Evolutionary conservation across 1,140 invertebrate genomes (phyloP).

Genomic region (Drosophila obscura): DNA sequence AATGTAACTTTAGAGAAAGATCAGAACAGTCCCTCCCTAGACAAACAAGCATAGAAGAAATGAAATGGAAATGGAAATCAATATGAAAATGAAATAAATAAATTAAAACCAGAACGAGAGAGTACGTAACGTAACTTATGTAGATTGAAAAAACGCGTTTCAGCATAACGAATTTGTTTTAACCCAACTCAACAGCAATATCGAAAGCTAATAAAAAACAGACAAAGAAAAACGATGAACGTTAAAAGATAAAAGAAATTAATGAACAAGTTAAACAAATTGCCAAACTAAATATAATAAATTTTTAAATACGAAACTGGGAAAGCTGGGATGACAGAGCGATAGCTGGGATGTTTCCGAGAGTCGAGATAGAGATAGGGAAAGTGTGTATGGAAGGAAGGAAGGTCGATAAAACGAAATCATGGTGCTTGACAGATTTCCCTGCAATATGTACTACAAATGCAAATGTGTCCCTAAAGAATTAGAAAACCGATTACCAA

Average conservation of each 20-base stretch:
- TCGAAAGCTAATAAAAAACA: constrained; percentile 18
- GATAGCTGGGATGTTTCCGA: constrained; percentile 13
- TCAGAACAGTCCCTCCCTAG: constrained; percentile 67
- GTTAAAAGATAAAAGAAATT: neutral
- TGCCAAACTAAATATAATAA: constrained; percentile 66
- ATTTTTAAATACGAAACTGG: constrained; percentile 32
- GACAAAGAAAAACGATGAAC: neutral
- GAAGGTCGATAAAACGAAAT: constrained; percentile 43
- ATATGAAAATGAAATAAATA: too few relatives aligned
- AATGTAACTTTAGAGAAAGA: constrained; percentile 34
- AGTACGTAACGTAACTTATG: constrained; percentile 30
- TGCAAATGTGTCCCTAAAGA: constrained; percentile 9
- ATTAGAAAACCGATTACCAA: neutral
- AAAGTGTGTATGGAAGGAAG: constrained; percentile 11
- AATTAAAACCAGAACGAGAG: constrained; percentile 31
- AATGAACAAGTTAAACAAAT: constrained; percentile 53
- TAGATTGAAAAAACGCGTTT: constrained; percentile 69
- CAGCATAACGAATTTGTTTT: constrained; percentile 77
- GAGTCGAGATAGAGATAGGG: constrained; percentile 2
- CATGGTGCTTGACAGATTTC: constrained; percentile 68
- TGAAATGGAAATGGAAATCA: neutral
- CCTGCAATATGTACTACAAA: constrained; percentile 37
- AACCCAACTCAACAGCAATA: constrained; percentile 59
- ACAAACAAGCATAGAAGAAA: constrained; percentile 26
- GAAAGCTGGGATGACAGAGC: constrained; percentile 7